These are phyloP conservation scores for Drosophila antonietae DNA, from an alignment of 2,888 invertebrate species.

Conservation along the genomic window DNA sequence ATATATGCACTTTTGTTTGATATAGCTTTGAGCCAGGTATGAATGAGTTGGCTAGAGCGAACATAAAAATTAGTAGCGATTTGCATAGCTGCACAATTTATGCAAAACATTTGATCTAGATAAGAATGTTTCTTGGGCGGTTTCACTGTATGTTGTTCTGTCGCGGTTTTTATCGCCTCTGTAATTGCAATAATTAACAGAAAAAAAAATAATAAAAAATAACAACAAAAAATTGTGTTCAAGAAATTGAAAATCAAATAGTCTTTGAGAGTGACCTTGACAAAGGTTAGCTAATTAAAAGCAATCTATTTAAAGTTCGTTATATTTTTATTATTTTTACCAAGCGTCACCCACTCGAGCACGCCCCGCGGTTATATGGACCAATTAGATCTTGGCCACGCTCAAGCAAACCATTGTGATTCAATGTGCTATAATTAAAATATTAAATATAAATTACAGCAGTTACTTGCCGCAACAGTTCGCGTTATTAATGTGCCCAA, in stretches of 20 bases:
- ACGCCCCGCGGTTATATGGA: conserved; percentile 42
- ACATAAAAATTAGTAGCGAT: conserved; percentile 74
- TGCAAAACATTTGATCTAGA: conserved; percentile 73
- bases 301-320: conserved; percentile 28
- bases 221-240: conserved; percentile 1
- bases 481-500: conserved; percentile 52
- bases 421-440: conserved; percentile 66
- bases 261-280: conserved; percentile 48
- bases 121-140: conserved; percentile 62
- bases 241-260: conserved; percentile 13
- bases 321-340: conserved; percentile 15
- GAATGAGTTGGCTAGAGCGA: conserved; percentile 40
- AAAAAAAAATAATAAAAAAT: background rate
- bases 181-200: conserved; percentile 74
- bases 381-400: conserved; percentile 58
- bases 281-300: conserved; percentile 60
- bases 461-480: conserved; percentile 16
- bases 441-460: conserved; percentile 64
- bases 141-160: conserved; percentile 32
- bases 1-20: conserved; percentile 19
- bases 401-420: conserved; percentile 17
- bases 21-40: conserved; percentile 26
- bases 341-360: conserved; percentile 40
- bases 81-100: conserved; percentile 77
- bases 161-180: conserved; percentile 53